Percentiles rank a stretch among this genome's conserved stretches.
phyloP scores from a whole-genome alignment of 2,888 invertebrate species.

The Cartodere bifasciata region DNA sequence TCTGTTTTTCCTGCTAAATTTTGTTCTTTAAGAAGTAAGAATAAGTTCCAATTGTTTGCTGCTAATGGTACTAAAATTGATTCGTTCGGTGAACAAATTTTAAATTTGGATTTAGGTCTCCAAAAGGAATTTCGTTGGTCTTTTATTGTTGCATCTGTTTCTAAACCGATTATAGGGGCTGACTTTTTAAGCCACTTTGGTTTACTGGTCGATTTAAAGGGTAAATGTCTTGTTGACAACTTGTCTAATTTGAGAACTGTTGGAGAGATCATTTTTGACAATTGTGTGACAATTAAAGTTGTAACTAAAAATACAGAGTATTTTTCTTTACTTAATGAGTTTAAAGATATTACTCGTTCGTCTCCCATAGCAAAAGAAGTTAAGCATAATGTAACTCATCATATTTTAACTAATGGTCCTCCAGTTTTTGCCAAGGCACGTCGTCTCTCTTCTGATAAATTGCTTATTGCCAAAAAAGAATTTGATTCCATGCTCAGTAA shows the following conservation, averaged over 20 bases:
- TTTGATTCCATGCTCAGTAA: constrained; percentile 20
- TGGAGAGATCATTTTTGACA: background rate
- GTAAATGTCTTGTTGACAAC: constrained; percentile 2
- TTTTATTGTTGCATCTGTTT: constrained; percentile 24
- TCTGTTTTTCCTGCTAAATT: too few species aligned
- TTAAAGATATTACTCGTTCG: constrained; percentile 4
- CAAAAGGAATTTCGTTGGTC: too few species aligned
- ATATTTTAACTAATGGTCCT: constrained; percentile 19
- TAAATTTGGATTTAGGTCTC: too few species aligned
- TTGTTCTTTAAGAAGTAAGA: too few species aligned
- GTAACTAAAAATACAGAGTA: background rate
- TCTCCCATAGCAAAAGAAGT: constrained; percentile 8
- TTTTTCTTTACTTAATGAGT: constrained; percentile 4
- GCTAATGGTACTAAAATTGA: too few species aligned
- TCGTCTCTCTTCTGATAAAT: constrained; percentile 21
- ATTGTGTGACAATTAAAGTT: background rate
- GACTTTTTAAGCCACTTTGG: constrained; percentile 23
- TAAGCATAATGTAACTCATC: constrained; percentile 17
- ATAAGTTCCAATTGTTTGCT: too few species aligned
- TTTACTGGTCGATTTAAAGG: constrained; percentile 20
- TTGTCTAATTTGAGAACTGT: background rate
- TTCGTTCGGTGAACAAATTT: too few species aligned
- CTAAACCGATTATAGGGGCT: constrained; percentile 24
- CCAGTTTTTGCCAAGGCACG: constrained; percentile 21
- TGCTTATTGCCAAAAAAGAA: constrained; percentile 20